Evolutionary conservation across 1,140 invertebrate genomes (phyloP).

Genomic region (Acromyrmex charruanus): DNA sequence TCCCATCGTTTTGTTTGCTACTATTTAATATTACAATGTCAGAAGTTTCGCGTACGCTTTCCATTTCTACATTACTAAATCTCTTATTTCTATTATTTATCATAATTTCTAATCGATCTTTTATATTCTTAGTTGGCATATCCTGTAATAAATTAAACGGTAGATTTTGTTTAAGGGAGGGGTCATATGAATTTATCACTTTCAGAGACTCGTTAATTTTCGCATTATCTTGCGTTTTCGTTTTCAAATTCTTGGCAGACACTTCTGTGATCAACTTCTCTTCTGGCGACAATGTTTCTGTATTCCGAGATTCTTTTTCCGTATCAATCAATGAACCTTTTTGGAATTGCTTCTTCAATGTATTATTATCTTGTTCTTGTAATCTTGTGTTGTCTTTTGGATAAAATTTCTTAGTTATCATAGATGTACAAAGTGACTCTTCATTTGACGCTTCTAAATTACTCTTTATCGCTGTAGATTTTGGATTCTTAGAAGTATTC

Average conservation of each 20-base stretch:
- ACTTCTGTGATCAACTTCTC: not conserved
- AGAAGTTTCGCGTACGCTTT: not conserved
- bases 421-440: not conserved
- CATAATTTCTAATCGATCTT: not conserved
- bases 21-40: not conserved
- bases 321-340: not conserved
- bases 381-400: not conserved
- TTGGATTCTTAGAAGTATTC: not conserved
- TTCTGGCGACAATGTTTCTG: not conserved
- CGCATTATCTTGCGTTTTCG: not conserved
- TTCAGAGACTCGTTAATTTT: not conserved
- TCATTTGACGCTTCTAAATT: not conserved
- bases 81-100: not conserved
- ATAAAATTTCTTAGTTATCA: not conserved
- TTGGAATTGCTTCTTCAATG: not conserved
- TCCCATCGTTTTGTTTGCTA: not conserved
- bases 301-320: not conserved
- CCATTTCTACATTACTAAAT: not conserved
- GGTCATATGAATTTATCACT: not conserved
- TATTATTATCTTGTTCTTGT: not conserved
- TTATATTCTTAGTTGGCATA: not conserved
- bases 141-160: not conserved
- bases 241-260: not conserved
- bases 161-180: not conserved
- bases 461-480: not conserved